Percentiles rank a stretch among this genome's conserved stretches.
phyloP scores from a whole-genome alignment of 2,113 vertebrate species.

The Notothenia coriiceps region DNA sequence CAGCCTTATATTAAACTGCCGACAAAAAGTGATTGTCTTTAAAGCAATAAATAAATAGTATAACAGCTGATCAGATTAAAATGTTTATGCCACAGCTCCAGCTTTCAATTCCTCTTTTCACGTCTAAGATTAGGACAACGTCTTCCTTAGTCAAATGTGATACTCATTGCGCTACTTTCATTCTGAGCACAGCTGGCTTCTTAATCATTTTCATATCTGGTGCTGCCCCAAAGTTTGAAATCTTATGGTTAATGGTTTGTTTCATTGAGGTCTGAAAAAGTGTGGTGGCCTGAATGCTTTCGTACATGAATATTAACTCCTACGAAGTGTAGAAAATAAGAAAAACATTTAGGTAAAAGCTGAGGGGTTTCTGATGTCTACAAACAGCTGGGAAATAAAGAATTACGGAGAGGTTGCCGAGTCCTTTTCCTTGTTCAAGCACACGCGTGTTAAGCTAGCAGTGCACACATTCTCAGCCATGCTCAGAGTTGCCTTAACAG shows the following conservation, averaged over 20 bases:
- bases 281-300: background rate
- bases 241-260: background rate
- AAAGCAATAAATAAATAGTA: background rate
- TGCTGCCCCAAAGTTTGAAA: background rate
- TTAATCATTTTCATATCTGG: slow-evolving; percentile 4
- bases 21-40: no score
- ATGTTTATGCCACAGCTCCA: background rate
- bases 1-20: background rate
- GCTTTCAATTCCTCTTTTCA: slow-evolving; percentile 67
- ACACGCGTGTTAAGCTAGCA: background rate
- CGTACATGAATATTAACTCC: background rate
- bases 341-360: background rate
- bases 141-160: slow-evolving; percentile 42
- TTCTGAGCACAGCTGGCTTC: slow-evolving; percentile 22
- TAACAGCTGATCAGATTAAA: slow-evolving; percentile 13
- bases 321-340: background rate
- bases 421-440: background rate
- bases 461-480: background rate
- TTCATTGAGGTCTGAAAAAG: background rate
- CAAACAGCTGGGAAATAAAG: background rate
- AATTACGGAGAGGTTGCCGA: background rate
- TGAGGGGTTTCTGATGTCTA: background rate
- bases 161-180: slow-evolving; percentile 26
- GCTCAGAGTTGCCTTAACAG: no score
- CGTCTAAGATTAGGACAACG: slow-evolving; percentile 27